These are phyloP conservation scores for Platyscapa corneri DNA, from an alignment of 1,140 invertebrate genomes.

Conservation along the genomic window DNA sequence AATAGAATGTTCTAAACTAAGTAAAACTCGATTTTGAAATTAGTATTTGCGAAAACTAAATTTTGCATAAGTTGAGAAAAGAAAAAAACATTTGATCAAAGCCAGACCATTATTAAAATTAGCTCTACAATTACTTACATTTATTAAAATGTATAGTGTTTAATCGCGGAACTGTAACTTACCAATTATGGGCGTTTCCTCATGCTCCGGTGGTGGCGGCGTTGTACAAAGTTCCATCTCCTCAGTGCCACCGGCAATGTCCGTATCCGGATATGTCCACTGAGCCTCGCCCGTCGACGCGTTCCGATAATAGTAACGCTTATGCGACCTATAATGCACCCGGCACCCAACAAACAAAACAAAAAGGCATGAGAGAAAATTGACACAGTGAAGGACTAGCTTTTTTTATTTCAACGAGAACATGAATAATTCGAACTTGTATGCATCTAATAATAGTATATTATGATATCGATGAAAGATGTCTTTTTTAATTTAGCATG, in stretches of 20 bases:
- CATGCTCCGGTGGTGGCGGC: constrained; percentile 73
- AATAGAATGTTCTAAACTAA: too few relatives aligned
- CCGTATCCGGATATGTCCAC: constrained; percentile 80
- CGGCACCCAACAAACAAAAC: constrained; percentile 69
- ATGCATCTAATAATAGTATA: constrained; percentile 52
- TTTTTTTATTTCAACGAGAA: constrained; percentile 39
- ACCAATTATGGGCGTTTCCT: constrained; percentile 66
- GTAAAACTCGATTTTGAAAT: too few relatives aligned
- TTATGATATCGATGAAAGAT: constrained; percentile 47
- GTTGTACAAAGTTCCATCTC: constrained; percentile 80
- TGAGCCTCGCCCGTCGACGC: constrained; percentile 76
- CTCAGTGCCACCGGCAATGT: constrained; percentile 75
- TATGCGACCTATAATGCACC: constrained; percentile 77
- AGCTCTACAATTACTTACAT: too few relatives aligned
- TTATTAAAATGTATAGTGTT: too few relatives aligned
- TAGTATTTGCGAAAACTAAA: too few relatives aligned
- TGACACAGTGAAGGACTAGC: constrained; percentile 19
- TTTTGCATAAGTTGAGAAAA: too few relatives aligned
- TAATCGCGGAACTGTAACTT: not conserved
- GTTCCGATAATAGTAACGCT: constrained; percentile 82
- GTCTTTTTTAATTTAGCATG: constrained; percentile 25
- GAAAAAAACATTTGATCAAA: too few relatives aligned
- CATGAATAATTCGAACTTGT: not conserved
- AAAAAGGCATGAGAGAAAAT: constrained; percentile 57
- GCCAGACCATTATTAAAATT: too few relatives aligned